Evolutionary conservation across 2,888 invertebrate genomes (phyloP).

Genomic region (Phlogophora meticulosa): DNA sequence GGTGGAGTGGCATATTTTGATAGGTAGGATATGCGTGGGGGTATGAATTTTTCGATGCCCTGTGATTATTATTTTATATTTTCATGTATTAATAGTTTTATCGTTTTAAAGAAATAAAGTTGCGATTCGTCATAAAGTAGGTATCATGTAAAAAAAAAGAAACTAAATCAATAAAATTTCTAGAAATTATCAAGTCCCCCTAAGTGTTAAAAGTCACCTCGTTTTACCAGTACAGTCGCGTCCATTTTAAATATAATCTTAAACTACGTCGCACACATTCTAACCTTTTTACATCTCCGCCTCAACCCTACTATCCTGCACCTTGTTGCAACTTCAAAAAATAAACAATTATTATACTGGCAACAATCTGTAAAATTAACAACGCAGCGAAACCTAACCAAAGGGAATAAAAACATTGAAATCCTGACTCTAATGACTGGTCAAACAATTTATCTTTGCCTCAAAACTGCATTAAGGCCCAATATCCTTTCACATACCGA

Average conservation of each 20-base stretch:
- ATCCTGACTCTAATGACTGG: slow-evolving; percentile 78
- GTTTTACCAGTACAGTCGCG: neutral
- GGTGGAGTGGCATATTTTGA: neutral
- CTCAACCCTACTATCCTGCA: slow-evolving; percentile 18
- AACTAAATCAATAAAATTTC: too few relatives aligned
- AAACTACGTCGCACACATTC: neutral
- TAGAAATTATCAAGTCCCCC: too few relatives aligned
- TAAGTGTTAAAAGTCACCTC: neutral
- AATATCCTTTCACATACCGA: slow-evolving; percentile 53
- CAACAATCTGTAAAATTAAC: slow-evolving; percentile 69
- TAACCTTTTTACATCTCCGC: neutral
- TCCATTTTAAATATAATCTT: neutral
- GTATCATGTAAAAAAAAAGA: too few relatives aligned
- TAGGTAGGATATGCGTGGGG: too few relatives aligned
- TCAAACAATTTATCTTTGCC: slow-evolving; percentile 80
- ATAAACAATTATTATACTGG: slow-evolving; percentile 60
- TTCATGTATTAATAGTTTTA: too few relatives aligned
- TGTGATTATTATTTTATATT: too few relatives aligned
- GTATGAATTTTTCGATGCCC: too few relatives aligned
- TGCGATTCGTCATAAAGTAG: too few relatives aligned
- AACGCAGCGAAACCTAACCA: slow-evolving; percentile 60
- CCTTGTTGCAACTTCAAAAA: slow-evolving; percentile 60
- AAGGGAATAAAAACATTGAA: slow-evolving; percentile 79
- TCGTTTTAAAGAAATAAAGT: too few relatives aligned
- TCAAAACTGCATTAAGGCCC: slow-evolving; percentile 62